Conservation (phyloP, 1,140 invertebrate genomes). For the Solenopsis invicta region DNA sequence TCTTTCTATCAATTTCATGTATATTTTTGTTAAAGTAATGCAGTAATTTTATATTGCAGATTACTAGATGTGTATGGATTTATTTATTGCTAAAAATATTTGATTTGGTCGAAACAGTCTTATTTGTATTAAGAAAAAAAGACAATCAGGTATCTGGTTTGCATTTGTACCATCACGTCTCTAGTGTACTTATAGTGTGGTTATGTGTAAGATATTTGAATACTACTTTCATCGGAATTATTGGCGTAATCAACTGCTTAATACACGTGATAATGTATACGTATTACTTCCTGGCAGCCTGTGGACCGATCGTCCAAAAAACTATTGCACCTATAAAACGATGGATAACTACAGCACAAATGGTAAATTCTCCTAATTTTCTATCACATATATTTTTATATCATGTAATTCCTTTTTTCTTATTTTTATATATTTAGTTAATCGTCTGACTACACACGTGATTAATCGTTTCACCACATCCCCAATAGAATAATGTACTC, state of each 20-base stretch:
- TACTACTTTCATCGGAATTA: neutral
- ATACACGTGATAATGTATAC: conserved; percentile 14
- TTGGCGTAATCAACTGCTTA: conserved; percentile 70
- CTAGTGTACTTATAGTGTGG: conserved; percentile 87
- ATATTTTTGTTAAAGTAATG: no score
- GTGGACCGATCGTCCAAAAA: conserved; percentile 77
- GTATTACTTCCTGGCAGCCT: conserved; percentile 80
- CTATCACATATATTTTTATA: neutral
- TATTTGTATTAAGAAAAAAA: conserved; percentile 88
- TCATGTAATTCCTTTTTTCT: neutral
- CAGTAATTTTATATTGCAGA: conserved; percentile 69
- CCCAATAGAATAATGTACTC: no score
- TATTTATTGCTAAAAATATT: conserved; percentile 83
- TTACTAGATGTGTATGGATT: conserved; percentile 77
- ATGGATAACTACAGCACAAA: conserved; percentile 77
- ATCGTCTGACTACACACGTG: no score
- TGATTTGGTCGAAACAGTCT: conserved; percentile 84
- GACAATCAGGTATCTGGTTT: no score
- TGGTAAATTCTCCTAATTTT: conserved; percentile 70
- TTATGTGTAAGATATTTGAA: neutral
- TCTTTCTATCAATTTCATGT: no score
- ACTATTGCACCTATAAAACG: conserved; percentile 69
- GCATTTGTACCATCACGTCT: conserved; percentile 89
- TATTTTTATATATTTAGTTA: neutral
- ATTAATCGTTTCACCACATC: no score